A percentile compares a stretch with the other conserved stretches of the same genome.
Conservation (phyloP, 2,888 invertebrate genomes). For the Dynastes grantii region DNA sequence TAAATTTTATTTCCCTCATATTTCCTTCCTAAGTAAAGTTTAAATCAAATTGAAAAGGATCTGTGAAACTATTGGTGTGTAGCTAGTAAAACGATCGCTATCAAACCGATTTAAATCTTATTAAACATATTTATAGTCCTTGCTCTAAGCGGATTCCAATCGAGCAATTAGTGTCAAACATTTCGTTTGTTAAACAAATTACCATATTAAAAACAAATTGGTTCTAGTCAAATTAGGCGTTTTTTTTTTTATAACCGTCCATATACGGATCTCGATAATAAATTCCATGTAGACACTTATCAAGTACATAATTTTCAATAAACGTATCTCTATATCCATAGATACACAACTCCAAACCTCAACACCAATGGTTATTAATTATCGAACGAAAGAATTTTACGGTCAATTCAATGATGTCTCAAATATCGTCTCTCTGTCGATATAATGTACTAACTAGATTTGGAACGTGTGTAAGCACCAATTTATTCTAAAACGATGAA, state of each 20-base stretch:
- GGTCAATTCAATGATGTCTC: background rate
- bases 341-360: constrained; percentile 18
- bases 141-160: constrained; percentile 8
- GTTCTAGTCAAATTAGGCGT: constrained; percentile 23
- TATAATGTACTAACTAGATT: background rate
- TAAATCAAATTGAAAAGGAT: no score
- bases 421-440: background rate
- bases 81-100: no score
- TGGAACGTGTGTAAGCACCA: background rate
- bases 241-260: constrained; percentile 11
- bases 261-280: constrained; percentile 12
- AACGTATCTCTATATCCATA: background rate
- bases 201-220: constrained; percentile 39
- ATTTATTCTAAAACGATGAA: background rate
- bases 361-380: constrained; percentile 43
- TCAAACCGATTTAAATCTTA: background rate
- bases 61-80: no score
- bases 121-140: background rate
- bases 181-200: constrained; percentile 18
- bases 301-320: constrained; percentile 18
- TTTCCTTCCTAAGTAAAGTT: no score
- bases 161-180: constrained; percentile 25
- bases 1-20: no score
- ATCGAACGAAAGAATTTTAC: constrained; percentile 22
- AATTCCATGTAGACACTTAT: constrained; percentile 8